Percentiles rank a stretch among this genome's conserved stretches.
Evolutionary conservation across 2,797 vertebrate species (phyloP).

Genomic region (Cetoscarus ocellatus): DNA sequence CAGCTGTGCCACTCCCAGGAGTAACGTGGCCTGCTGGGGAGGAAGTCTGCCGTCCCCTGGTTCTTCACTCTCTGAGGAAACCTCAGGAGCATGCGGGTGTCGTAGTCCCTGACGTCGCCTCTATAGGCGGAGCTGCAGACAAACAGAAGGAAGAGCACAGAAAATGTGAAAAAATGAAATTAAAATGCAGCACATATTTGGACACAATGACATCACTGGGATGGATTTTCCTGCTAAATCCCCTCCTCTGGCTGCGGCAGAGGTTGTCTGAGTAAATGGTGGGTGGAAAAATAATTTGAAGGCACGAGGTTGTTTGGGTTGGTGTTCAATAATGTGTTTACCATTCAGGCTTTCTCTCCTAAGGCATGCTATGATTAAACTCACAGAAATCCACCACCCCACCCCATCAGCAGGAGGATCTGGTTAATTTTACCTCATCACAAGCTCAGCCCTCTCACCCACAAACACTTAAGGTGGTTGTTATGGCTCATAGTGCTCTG

Average conservation of each 20-base stretch:
- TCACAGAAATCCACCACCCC: constrained; percentile 61
- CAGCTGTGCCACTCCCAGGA: constrained; percentile 99
- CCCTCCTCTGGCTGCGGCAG: constrained; percentile 33
- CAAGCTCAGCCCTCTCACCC: constrained; percentile 44
- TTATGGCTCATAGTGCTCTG: constrained; percentile 54
- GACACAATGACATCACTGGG: constrained; percentile 34
- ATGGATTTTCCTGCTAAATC: constrained; percentile 49
- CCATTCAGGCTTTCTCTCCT: constrained; percentile 74
- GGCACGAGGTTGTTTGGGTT: constrained; percentile 68
- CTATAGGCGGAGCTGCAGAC: constrained; percentile 90
- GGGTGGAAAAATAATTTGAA: constrained; percentile 65
- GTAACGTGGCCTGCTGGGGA: constrained; percentile 95
- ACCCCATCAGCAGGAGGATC: constrained; percentile 56
- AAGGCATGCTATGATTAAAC: constrained; percentile 72
- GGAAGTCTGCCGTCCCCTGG: constrained; percentile 97
- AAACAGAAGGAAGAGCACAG: constrained; percentile 19
- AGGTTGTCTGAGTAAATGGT: constrained; percentile 48
- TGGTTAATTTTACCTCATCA: constrained; percentile 65
- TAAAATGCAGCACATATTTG: constrained; percentile 15
- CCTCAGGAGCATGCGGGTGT: constrained; percentile 94
- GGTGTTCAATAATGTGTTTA: constrained; percentile 79
- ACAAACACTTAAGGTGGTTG: constrained; percentile 62
- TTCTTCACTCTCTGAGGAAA: constrained; percentile 98
- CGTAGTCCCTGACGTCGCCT: constrained; percentile 90
- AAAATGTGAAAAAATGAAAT: background rate